These are phyloP conservation scores for Lasius fuliginosus DNA, from an alignment of 2,888 invertebrate species.

Conservation along the genomic window DNA sequence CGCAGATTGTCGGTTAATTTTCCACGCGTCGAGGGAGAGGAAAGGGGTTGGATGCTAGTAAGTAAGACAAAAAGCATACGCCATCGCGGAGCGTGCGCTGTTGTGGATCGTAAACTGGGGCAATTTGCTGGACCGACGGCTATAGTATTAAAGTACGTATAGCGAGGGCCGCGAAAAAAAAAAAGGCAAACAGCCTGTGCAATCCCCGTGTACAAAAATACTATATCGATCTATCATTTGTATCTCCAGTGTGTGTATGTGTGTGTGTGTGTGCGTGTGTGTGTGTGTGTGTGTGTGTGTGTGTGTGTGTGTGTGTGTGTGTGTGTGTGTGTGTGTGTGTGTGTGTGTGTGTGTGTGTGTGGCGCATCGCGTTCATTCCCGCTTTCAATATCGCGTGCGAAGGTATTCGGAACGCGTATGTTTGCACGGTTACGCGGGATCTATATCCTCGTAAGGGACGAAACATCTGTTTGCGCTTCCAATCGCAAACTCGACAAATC, in stretches of 20 bases:
- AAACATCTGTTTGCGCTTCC: conserved; percentile 21
- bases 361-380: conserved; percentile 28
- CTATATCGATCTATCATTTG: conserved; percentile 48
- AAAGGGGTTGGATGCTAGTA: neutral
- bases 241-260: neutral
- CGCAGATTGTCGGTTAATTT: conserved; percentile 21
- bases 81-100: neutral
- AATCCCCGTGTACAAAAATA: conserved; percentile 39
- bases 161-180: conserved; percentile 5
- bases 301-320: neutral
- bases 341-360: neutral
- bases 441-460: conserved; percentile 19
- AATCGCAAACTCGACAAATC: conserved; percentile 33
- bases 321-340: neutral
- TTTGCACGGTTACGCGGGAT: conserved; percentile 19
- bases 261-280: neutral
- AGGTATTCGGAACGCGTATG: conserved; percentile 23
- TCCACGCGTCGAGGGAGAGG: conserved; percentile 6
- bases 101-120: conserved; percentile 30
- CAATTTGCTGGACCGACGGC: conserved; percentile 49
- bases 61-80: conserved; percentile 42
- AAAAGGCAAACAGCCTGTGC: conserved; percentile 9
- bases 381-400: conserved; percentile 28
- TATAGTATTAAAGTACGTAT: conserved; percentile 34
- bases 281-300: neutral